A percentile compares a stretch with the other conserved stretches of the same genome.
Evolutionary conservation across 2,113 vertebrate species (phyloP).

Genomic region (Amia ocellicauda): DNA sequence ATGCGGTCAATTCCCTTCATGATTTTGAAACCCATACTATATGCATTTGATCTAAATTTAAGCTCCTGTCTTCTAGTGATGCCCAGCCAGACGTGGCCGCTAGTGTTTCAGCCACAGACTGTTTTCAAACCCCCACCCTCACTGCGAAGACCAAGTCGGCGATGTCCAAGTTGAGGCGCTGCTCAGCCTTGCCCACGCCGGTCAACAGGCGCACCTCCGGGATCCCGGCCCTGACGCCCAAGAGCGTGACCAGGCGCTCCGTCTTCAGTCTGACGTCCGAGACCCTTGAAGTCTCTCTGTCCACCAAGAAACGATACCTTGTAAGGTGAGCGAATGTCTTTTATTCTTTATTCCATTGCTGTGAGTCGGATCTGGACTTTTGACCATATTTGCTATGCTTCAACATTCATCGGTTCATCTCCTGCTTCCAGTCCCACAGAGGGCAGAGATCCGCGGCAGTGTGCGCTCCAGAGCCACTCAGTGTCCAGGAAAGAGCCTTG

Average conservation of each 20-base stretch:
- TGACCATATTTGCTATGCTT: too few species aligned
- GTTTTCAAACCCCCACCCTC: conserved; percentile 38
- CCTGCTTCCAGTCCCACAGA: too few species aligned
- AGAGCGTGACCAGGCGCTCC: conserved; percentile 29
- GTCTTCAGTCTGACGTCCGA: conserved; percentile 15
- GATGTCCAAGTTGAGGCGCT: conserved; percentile 52
- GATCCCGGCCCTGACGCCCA: conserved; percentile 58
- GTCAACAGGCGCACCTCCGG: conserved; percentile 50
- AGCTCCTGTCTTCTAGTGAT: conserved; percentile 42
- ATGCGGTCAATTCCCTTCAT: too few species aligned
- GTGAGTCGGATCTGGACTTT: too few species aligned
- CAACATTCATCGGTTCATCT: too few species aligned
- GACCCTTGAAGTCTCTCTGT: conserved; percentile 9
- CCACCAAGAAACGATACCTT: conserved; percentile 29
- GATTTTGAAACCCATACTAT: too few species aligned
- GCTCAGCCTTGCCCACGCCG: conserved; percentile 74
- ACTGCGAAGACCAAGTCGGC: conserved; percentile 17
- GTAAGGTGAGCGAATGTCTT: conserved; percentile 67
- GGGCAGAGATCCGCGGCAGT: too few species aligned
- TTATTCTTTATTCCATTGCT: too few species aligned
- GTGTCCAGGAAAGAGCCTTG: conserved; percentile 9
- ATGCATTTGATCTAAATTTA: too few species aligned
- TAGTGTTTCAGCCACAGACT: conserved; percentile 25
- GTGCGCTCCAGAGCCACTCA: not conserved
- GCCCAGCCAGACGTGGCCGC: conserved; percentile 46